phyloP scores from a whole-genome alignment of 2,888 invertebrate species.

The Trachelus stipa region DNA sequence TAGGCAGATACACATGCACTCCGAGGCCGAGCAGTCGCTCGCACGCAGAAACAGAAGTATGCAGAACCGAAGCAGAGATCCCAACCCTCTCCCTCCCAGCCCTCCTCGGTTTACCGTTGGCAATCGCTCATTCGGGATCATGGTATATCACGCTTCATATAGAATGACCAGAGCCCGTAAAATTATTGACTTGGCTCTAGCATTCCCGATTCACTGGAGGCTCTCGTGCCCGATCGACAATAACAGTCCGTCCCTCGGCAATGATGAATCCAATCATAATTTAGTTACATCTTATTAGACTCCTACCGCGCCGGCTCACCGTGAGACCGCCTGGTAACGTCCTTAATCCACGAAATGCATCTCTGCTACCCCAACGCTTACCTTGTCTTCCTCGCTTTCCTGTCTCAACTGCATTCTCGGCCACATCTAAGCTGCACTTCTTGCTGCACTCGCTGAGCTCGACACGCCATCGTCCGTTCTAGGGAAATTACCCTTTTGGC shows the following conservation, averaged over 20 bases:
- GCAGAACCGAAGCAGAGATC: not conserved
- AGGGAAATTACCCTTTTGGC: not conserved
- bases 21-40: not conserved
- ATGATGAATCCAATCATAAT: slow-evolving; percentile 66
- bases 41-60: not conserved
- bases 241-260: slow-evolving; percentile 58
- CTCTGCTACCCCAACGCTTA: slow-evolving; percentile 35
- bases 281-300: slow-evolving; percentile 66
- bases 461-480: slow-evolving; percentile 9
- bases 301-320: slow-evolving; percentile 62
- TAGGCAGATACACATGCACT: not conserved
- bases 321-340: slow-evolving; percentile 61
- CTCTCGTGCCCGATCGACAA: slow-evolving; percentile 48
- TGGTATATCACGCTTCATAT: slow-evolving; percentile 61
- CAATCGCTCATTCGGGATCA: slow-evolving; percentile 62
- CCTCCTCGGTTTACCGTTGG: slow-evolving; percentile 47
- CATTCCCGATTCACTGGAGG: not conserved
- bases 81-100: not conserved
- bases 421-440: not conserved
- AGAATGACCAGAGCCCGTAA: slow-evolving; percentile 50
- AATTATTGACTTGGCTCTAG: slow-evolving; percentile 53
- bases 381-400: slow-evolving; percentile 14
- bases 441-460: not conserved
- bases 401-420: not conserved
- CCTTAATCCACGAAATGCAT: slow-evolving; percentile 62